phyloP scores from a whole-genome alignment of 2,888 invertebrate genomes.

The Himalopsyche japonica region DNA sequence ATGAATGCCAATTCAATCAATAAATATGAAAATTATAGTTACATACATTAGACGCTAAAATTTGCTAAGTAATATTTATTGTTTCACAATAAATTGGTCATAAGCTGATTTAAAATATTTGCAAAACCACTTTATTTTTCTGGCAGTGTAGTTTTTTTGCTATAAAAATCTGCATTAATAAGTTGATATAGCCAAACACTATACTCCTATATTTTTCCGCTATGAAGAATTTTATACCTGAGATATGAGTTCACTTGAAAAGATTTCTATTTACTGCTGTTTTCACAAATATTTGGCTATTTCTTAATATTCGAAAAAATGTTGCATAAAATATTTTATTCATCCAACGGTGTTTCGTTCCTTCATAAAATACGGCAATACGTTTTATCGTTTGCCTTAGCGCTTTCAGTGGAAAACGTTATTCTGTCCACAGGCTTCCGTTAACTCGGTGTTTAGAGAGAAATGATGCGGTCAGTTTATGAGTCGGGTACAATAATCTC shows the following conservation, averaged over 20 bases:
- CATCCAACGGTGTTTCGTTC: neutral
- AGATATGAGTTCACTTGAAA: neutral
- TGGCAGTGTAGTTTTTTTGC: too few species aligned
- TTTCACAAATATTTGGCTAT: neutral
- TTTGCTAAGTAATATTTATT: too few species aligned
- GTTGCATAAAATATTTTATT: neutral
- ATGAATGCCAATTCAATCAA: too few species aligned
- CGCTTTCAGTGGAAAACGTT: conserved; percentile 3
- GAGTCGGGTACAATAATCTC: conserved; percentile 39
- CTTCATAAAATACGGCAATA: neutral
- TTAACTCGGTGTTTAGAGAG: conserved; percentile 8
- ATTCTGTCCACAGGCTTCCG: conserved; percentile 22
- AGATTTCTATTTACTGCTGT: neutral
- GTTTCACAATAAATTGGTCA: too few species aligned
- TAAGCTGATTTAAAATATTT: too few species aligned
- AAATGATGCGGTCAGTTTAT: conserved; percentile 25
- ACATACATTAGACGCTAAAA: too few species aligned
- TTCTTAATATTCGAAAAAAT: neutral
- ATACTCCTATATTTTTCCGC: too few species aligned
- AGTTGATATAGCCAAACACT: too few species aligned
- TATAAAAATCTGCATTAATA: too few species aligned
- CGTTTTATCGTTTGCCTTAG: neutral
- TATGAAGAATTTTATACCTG: too few species aligned
- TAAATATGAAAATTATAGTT: too few species aligned
- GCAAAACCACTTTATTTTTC: too few species aligned